Evolutionary conservation across 2,113 vertebrate genomes (phyloP), one percentile per base, ranked within the genome.

Genomic region (Istiophorus platypterus): DNA sequence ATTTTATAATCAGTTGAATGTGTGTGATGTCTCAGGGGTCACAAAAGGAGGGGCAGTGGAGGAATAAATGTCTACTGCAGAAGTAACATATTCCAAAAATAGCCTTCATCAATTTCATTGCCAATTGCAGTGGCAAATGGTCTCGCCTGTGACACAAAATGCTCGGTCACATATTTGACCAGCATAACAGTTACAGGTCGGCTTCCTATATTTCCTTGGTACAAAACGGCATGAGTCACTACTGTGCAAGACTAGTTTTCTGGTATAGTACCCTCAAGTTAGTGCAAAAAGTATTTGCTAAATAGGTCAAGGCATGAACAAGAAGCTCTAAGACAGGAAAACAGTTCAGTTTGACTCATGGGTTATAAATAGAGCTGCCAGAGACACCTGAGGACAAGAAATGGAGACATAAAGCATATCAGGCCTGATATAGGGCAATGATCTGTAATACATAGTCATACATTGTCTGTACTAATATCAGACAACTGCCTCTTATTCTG

Each of bases 121-220:
- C 76, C 69, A 84, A 62, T 59, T 77, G 85, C 49, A 62, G 31
- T 31, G 47, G 67, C 72, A 75, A 85, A 79, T 7, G 18, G 54
- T 37, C 72, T 85, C 79, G 76, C 63, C 80, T 76, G 87, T 63
- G 81, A 54, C 12, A 34, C 67, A 31, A 65, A 88, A 88, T 87
- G 85, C 86, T 89, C 88, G 88, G 81, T 80, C 85, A 89, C 81
- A 89, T 82, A 91, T 76, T 88, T 91, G 89, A 82, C 81, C 47
- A 39, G 37, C 18, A 37, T 63, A 42, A 71, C 70, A 69, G 61
- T 63, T 45, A 56, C 22, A 65, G 78, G 54, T 66, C 62, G 51
- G 52, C 52, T 61, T 73, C 2, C 39, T 2, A 52, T 82, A 75
- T 41, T 66, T 52, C 37, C 17, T 56, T n/a, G 26, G 59, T 54